Conservation (phyloP, 2,888 invertebrate genomes). For the Andrena dorsata region DNA sequence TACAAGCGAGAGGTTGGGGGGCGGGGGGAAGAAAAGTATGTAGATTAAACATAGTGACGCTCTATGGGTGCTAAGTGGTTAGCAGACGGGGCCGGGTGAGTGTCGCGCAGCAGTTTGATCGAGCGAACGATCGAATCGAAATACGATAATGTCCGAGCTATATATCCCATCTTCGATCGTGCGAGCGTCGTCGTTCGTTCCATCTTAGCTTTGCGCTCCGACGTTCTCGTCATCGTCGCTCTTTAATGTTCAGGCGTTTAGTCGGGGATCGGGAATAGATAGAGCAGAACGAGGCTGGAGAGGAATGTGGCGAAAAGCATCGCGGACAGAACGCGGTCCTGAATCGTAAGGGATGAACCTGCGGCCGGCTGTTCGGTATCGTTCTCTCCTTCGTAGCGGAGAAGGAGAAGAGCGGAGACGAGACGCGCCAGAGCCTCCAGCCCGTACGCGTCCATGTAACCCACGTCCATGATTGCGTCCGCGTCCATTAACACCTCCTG, state of each 20-base stretch:
- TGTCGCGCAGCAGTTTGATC: slow-evolving; percentile 40
- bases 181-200: slow-evolving; percentile 43
- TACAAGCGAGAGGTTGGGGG: slow-evolving; percentile 15
- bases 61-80: slow-evolving; percentile 35
- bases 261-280: slow-evolving; percentile 85
- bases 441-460: slow-evolving; percentile 84
- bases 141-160: not conserved
- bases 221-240: slow-evolving; percentile 55
- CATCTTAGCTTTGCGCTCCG: slow-evolving; percentile 39
- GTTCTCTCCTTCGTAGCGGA: slow-evolving; percentile 75
- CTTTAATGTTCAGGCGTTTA: slow-evolving; percentile 70
- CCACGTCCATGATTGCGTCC: slow-evolving; percentile 84
- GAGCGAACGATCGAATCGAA: slow-evolving; percentile 20
- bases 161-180: slow-evolving; percentile 43
- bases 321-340: slow-evolving; percentile 82
- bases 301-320: slow-evolving; percentile 85
- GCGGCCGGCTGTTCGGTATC: slow-evolving; percentile 78
- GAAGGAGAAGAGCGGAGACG: slow-evolving; percentile 79
- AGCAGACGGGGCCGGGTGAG: slow-evolving; percentile 34
- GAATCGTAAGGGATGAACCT: slow-evolving; percentile 82
- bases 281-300: slow-evolving; percentile 85
- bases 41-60: slow-evolving; percentile 37
- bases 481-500: slow-evolving; percentile 85
- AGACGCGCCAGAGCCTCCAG: slow-evolving; percentile 82
- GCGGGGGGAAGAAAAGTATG: slow-evolving; percentile 8